Percentiles rank a stretch among this genome's conserved stretches.
phyloP scores from a whole-genome alignment of 2,888 invertebrate species.

The Oscheius sp. region DNA sequence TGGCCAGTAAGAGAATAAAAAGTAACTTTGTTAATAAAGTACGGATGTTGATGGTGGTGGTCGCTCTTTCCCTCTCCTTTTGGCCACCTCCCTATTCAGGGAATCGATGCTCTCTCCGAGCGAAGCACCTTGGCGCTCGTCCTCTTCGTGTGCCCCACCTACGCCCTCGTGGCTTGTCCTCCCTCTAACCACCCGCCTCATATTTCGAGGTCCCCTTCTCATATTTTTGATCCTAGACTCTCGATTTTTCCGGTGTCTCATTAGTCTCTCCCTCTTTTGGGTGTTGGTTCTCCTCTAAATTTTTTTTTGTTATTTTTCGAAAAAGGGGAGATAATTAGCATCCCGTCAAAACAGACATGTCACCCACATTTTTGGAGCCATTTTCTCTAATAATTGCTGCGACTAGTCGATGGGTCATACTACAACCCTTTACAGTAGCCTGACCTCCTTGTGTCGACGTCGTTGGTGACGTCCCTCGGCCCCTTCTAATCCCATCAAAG shows the following conservation, averaged over 20 bases:
- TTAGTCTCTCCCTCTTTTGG: too few species aligned
- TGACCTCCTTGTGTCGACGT: background rate
- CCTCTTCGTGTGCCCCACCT: conserved; percentile 25
- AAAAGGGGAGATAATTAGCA: too few species aligned
- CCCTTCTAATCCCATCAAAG: background rate
- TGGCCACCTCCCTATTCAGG: conserved; percentile 21
- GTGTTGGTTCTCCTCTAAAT: too few species aligned
- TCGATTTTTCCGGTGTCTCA: too few species aligned
- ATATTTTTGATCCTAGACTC: background rate
- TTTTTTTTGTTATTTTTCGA: too few species aligned
- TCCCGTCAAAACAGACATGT: too few species aligned
- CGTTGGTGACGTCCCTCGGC: background rate
- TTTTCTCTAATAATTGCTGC: too few species aligned
- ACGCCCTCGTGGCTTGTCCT: conserved; percentile 5
- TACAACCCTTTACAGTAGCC: too few species aligned
- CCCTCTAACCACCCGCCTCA: conserved; percentile 1
- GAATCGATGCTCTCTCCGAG: conserved; percentile 30
- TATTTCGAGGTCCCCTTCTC: conserved; percentile 7
- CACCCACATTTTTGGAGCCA: too few species aligned
- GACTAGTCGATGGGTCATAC: too few species aligned
- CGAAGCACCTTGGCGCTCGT: conserved; percentile 34
- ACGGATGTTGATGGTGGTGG: background rate
- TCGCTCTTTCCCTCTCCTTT: background rate
- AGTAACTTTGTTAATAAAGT: background rate
- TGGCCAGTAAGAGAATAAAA: too few species aligned